Evolutionary conservation across 2,888 invertebrate species (phyloP).

Genomic region (Lasioglossum vierecki): DNA sequence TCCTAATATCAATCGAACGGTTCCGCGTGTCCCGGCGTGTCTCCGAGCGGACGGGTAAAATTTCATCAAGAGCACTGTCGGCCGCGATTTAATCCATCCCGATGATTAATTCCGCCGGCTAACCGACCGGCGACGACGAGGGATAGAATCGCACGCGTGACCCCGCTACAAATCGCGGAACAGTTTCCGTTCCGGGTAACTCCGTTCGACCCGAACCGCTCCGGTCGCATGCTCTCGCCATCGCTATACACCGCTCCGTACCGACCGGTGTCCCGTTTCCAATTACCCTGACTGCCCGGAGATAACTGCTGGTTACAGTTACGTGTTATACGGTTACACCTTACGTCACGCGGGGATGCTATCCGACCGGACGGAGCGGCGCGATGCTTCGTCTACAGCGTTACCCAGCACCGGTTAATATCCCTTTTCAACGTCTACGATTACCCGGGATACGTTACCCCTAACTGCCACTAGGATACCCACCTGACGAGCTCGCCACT

Average conservation of each 20-base stretch:
- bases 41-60: slow-evolving; percentile 34
- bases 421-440: slow-evolving; percentile 70
- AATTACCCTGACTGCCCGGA: slow-evolving; percentile 72
- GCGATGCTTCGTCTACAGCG: slow-evolving; percentile 53
- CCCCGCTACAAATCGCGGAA: slow-evolving; percentile 60
- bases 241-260: background rate
- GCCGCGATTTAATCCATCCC: slow-evolving; percentile 48
- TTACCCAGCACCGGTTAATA: slow-evolving; percentile 65
- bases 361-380: slow-evolving; percentile 46
- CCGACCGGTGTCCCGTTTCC: slow-evolving; percentile 72
- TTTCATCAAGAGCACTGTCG: slow-evolving; percentile 43
- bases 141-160: slow-evolving; percentile 50
- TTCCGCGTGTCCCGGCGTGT: slow-evolving; percentile 2
- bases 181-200: slow-evolving; percentile 35
- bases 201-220: background rate
- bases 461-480: slow-evolving; percentile 66
- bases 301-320: slow-evolving; percentile 79
- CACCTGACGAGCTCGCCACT: slow-evolving; percentile 42
- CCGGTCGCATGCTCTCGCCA: background rate
- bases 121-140: slow-evolving; percentile 25
- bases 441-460: slow-evolving; percentile 75
- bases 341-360: slow-evolving; percentile 65
- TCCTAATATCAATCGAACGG: slow-evolving; percentile 34
- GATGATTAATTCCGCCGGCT: slow-evolving; percentile 54
- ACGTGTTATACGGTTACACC: slow-evolving; percentile 72